phyloP scores from a whole-genome alignment of 2,888 invertebrate genomes.

The Osmoderma eremita region DNA sequence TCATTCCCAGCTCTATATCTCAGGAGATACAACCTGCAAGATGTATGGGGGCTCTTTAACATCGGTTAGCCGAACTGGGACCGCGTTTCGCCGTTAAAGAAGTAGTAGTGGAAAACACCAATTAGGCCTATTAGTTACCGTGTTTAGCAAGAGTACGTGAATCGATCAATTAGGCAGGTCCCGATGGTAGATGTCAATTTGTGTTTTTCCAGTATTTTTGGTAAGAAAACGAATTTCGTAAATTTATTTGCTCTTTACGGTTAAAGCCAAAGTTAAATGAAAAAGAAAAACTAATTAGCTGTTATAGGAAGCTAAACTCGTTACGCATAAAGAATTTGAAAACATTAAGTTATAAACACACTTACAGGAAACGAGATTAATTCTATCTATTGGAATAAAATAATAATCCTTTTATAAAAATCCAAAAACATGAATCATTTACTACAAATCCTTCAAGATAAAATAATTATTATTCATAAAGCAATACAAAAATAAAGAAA shows the following conservation, averaged over 20 bases:
- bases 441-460: too few relatives aligned
- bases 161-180: slow-evolving; percentile 50
- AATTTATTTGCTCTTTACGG: slow-evolving; percentile 9
- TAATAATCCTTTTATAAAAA: too few relatives aligned
- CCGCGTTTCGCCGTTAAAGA: slow-evolving; percentile 50
- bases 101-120: slow-evolving; percentile 55
- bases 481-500: too few relatives aligned
- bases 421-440: too few relatives aligned
- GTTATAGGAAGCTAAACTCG: too few relatives aligned
- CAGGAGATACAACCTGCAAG: slow-evolving; percentile 59
- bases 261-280: background rate
- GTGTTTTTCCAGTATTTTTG: slow-evolving; percentile 20
- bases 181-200: slow-evolving; percentile 22
- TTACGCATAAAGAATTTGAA: too few relatives aligned
- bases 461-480: too few relatives aligned
- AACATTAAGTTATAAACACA: too few relatives aligned
- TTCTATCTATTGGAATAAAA: too few relatives aligned
- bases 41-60: slow-evolving; percentile 63
- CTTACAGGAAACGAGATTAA: too few relatives aligned
- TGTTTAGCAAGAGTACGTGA: slow-evolving; percentile 48
- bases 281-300: too few relatives aligned
- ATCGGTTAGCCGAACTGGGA: slow-evolving; percentile 59
- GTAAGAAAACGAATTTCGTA: slow-evolving; percentile 19
- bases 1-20: slow-evolving; percentile 61
- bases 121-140: slow-evolving; percentile 57